Percentiles rank a stretch among this genome's conserved stretches.
Evolutionary conservation across 1,140 invertebrate species (phyloP).

Genomic region (Pararge aegeria): DNA sequence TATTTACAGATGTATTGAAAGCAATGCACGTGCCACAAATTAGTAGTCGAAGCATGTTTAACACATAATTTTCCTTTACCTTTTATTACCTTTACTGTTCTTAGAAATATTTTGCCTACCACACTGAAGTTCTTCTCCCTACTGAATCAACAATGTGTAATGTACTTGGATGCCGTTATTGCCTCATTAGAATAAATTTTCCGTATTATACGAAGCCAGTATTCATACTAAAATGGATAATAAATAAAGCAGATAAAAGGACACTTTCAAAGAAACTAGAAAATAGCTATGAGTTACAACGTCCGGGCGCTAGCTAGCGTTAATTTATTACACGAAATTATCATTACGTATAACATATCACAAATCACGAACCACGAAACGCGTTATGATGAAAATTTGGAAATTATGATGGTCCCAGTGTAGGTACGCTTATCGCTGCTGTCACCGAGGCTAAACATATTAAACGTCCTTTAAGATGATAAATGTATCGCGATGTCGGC

Average conservation of each 20-base stretch:
- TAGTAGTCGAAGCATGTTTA: too few species aligned
- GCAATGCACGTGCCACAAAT: not conserved
- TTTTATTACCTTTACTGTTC: too few species aligned
- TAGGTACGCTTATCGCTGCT: constrained; percentile 56
- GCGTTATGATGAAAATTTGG: constrained; percentile 37
- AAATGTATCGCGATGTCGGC: constrained; percentile 57
- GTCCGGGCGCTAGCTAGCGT: not conserved
- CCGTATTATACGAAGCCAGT: not conserved
- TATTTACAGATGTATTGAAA: not conserved
- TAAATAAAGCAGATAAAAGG: constrained; percentile 14
- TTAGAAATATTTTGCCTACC: too few species aligned
- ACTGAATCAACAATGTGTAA: not conserved
- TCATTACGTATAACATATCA: constrained; percentile 34
- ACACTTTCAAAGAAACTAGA: not conserved
- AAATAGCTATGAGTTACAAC: constrained; percentile 10
- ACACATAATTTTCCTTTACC: too few species aligned
- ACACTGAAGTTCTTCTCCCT: too few species aligned
- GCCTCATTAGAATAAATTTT: not conserved
- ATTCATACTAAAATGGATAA: constrained; percentile 7
- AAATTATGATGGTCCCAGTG: constrained; percentile 40
- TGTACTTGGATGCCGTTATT: not conserved
- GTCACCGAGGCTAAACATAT: constrained; percentile 68
- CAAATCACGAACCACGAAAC: constrained; percentile 15
- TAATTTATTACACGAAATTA: constrained; percentile 34
- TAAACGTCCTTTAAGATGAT: constrained; percentile 69